Evolutionary conservation across 2,797 vertebrate genomes (phyloP).

Genomic region (Platalea minor): DNA sequence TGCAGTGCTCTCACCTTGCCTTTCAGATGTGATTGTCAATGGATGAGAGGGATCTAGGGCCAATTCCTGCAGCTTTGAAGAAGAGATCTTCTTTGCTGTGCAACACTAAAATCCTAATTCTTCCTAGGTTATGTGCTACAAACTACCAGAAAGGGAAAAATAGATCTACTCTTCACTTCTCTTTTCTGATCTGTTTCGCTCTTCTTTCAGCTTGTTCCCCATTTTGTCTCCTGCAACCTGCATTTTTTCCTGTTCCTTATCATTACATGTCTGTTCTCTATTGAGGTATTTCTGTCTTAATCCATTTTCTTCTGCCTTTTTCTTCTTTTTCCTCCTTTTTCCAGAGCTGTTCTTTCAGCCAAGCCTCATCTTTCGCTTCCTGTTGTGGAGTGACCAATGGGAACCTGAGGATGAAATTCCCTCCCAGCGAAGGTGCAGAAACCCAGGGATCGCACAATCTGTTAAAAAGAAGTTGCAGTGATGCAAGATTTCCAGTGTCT

Average conservation of each 20-base stretch:
- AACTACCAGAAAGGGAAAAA: neutral
- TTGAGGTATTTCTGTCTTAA: neutral
- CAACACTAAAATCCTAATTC: neutral
- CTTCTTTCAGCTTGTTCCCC: neutral
- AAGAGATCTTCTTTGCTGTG: neutral
- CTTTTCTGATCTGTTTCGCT: neutral
- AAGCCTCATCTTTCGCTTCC: neutral
- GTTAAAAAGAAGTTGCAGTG: neutral
- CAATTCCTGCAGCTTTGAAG: neutral
- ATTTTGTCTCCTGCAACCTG: neutral
- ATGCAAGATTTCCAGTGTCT: slow-evolving; percentile 31
- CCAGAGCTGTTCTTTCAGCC: neutral
- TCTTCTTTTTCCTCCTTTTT: neutral
- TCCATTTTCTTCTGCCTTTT: neutral
- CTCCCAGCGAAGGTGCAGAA: neutral
- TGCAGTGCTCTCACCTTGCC: neutral
- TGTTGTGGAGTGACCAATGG: neutral
- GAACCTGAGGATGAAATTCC: neutral
- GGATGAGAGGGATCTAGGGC: neutral
- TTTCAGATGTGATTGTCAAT: neutral
- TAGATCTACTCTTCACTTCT: neutral
- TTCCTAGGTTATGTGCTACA: neutral
- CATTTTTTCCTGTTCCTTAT: neutral
- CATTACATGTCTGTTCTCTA: neutral
- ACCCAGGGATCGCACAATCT: neutral